Evolutionary conservation across 2,113 vertebrate genomes (phyloP).

Genomic region (Semnornis frantzii): DNA sequence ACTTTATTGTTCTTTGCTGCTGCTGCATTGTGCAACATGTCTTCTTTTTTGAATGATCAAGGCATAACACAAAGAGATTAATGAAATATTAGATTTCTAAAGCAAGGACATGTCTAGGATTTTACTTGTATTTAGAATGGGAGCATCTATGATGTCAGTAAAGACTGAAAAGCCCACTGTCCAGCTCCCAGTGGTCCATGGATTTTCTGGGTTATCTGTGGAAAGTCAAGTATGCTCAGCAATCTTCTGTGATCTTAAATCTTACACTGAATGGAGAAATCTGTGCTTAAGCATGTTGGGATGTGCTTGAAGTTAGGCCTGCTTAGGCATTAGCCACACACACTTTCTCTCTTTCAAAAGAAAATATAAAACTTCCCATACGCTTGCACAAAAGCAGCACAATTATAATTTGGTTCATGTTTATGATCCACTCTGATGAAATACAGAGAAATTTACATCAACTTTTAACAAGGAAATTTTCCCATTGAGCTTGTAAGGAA

Average conservation of each 20-base stretch:
- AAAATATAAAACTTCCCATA: background rate
- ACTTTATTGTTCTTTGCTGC: background rate
- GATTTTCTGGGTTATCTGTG: background rate
- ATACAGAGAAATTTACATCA: background rate
- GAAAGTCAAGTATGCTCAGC: background rate
- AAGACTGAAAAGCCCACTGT: background rate
- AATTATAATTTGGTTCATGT: background rate
- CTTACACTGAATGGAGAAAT: background rate
- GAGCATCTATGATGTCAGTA: background rate
- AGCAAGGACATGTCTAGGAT: background rate
- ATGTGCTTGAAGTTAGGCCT: background rate
- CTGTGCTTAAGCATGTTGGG: background rate
- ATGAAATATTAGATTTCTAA: background rate
- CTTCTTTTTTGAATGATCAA: background rate
- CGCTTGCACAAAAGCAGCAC: background rate
- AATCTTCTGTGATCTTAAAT: background rate
- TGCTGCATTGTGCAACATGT: background rate
- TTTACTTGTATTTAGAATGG: background rate
- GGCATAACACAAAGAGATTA: background rate
- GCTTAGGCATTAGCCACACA: background rate
- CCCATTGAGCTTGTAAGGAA: fast-evolving
- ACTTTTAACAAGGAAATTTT: background rate
- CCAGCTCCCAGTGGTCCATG: background rate
- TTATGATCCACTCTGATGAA: background rate
- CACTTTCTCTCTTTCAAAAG: background rate